A percentile compares a stretch with the other conserved stretches of the same genome.
Conservation (phyloP, 2,888 invertebrate species). For the Nasonia oneida region DNA sequence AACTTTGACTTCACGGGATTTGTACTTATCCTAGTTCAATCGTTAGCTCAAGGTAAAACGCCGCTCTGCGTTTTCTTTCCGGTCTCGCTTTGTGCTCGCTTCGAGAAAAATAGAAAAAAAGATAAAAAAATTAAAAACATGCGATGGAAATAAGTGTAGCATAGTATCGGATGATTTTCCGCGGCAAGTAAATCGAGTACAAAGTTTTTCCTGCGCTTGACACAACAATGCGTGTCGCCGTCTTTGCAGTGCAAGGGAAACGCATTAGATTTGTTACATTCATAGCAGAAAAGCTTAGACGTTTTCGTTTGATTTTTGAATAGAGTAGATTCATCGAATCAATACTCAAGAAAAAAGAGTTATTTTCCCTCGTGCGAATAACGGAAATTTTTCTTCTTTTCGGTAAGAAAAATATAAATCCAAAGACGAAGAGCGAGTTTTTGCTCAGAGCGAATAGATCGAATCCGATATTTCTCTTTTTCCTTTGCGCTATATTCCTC, state of each 20-base stretch:
- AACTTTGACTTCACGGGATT: conserved; percentile 66
- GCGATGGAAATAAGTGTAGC: not conserved
- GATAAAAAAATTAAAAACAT: not conserved
- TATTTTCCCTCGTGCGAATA: too few species aligned
- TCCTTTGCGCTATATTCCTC: not conserved
- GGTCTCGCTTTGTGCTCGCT: conserved; percentile 24
- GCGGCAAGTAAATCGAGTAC: not conserved
- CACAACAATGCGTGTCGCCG: not conserved
- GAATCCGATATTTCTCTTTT: not conserved
- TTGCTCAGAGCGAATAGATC: conserved; percentile 4
- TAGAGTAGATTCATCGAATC: not conserved
- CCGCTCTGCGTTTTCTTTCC: conserved; percentile 41
- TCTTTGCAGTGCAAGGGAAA: not conserved
- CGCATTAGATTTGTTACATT: not conserved
- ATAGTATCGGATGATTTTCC: conserved; percentile 3
- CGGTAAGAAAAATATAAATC: too few species aligned
- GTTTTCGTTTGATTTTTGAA: not conserved
- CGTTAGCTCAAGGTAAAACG: conserved; percentile 59
- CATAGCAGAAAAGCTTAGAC: not conserved
- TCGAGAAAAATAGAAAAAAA: not conserved
- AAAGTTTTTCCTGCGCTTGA: not conserved
- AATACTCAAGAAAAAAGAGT: too few species aligned
- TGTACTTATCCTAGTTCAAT: conserved; percentile 66
- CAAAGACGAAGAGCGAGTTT: not conserved
- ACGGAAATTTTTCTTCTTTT: too few species aligned